phyloP scores from a whole-genome alignment of 2,797 vertebrate species.

The Hapalemur alaotrensis region DNA sequence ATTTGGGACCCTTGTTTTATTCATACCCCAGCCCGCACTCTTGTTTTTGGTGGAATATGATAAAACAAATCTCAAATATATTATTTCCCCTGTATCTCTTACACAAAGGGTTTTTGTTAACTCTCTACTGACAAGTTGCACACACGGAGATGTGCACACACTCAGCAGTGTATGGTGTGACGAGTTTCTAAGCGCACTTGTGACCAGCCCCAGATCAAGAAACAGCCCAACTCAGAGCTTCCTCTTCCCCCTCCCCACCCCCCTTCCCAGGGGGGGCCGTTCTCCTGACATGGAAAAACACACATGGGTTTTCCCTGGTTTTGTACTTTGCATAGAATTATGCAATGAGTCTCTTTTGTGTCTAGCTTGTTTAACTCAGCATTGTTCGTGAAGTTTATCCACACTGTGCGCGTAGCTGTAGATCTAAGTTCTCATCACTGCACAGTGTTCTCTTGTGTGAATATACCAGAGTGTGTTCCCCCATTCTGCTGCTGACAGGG shows the following conservation, averaged over 20 bases:
- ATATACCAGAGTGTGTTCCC: background rate
- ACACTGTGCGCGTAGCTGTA: fast-evolving
- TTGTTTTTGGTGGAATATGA: background rate
- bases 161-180: fast-evolving
- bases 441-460: fast-evolving
- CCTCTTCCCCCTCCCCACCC: background rate
- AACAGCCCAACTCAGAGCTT: background rate
- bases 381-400: background rate
- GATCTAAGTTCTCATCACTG: background rate
- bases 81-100: background rate
- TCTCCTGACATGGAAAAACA: background rate
- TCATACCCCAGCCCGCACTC: background rate
- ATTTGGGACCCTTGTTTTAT: background rate
- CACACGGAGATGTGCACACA: background rate
- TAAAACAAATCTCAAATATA: background rate
- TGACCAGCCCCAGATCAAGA: background rate
- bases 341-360: background rate
- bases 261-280: background rate
- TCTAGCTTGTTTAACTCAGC: background rate
- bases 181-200: background rate
- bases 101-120: background rate
- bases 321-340: background rate
- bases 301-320: background rate
- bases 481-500: background rate
- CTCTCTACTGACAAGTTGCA: background rate